Percentiles rank a stretch among this genome's conserved stretches.
Conservation (phyloP, 2,888 invertebrate species). For the Watsonalla cultraria region DNA sequence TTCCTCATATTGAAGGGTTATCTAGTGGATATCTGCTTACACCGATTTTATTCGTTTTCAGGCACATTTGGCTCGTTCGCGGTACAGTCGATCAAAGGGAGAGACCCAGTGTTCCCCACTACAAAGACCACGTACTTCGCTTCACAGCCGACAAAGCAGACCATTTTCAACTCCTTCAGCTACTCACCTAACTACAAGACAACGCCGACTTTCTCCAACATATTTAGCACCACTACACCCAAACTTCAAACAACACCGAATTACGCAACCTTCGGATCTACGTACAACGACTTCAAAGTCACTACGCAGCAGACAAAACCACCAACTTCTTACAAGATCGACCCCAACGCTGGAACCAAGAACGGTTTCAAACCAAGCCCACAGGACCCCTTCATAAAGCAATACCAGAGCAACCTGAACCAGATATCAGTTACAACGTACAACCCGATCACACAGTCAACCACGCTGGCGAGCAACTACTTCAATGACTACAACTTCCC, state of each 20-base stretch:
- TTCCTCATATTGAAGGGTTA: too few species aligned
- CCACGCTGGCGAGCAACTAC: constrained; percentile 46
- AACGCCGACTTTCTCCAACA: constrained; percentile 30
- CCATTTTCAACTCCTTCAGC: constrained; percentile 61
- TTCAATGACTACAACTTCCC: constrained; percentile 44
- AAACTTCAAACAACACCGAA: constrained; percentile 53
- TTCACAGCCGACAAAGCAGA: constrained; percentile 60
- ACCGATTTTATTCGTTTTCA: constrained; percentile 25
- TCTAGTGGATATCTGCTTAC: background rate
- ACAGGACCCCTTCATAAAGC: constrained; percentile 65
- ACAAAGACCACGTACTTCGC: constrained; percentile 64
- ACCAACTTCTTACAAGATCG: constrained; percentile 52
- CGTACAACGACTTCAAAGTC: constrained; percentile 59
- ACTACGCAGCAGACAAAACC: constrained; percentile 67
- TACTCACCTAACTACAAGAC: constrained; percentile 58
- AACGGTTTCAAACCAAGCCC: constrained; percentile 66
- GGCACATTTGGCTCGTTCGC: constrained; percentile 81
- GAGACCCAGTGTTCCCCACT: constrained; percentile 61
- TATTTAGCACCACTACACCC: constrained; percentile 57
- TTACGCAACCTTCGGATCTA: constrained; percentile 55
- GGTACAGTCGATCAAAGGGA: constrained; percentile 75
- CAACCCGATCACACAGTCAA: constrained; percentile 50
- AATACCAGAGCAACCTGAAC: constrained; percentile 46
- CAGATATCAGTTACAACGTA: constrained; percentile 61
- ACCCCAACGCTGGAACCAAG: constrained; percentile 56